Evolutionary conservation across 2,888 invertebrate species (phyloP), one percentile per base, ranked within the genome.

Genomic region (Dryobota labecula): DNA sequence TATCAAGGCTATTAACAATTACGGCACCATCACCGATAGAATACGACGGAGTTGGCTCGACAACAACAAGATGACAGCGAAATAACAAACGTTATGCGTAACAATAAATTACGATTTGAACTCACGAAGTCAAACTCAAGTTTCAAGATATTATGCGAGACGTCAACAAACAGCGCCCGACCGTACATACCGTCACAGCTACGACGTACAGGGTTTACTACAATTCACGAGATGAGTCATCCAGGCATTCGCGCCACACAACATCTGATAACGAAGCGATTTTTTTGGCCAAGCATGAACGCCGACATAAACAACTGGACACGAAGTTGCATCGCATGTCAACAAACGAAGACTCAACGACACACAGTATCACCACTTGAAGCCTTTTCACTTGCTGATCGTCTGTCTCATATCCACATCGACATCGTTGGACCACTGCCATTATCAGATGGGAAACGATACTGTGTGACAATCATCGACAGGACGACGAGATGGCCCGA

Each of bases 21-120:
- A 47, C 61, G 33, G 5, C 47, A 15, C 61, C 61, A 3, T 45
- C 61, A 15, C 47, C 61, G n/a, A 47, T 61, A 2, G 61, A 61
- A 33, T 61, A 61, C 45, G 60, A 36, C 8, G n/a, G 61, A 61
- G 47, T 4, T 61, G 15, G 61, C 61, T 5, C 47, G 47, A 6
- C 47, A 33, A 30, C 61, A 61, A 20, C n/a, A 61, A 33, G 33
- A n/a, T 8, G 61, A 47, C 33, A 61, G 9, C 2, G 33, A 61
- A 33, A 11, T 41, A 6, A 7, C n/a, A 30, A 18, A 33, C 13
- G 27, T 61, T 13, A 60, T 33, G 3, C 30, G 33, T 9, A 54
- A 33, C 33, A 54, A 54, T 18, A 53, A 53, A 18, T 56, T 56
- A 18, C 47, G 8, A 61, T 61, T 61, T 18, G 2, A 61, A 11